Evolutionary conservation across 2,797 vertebrate genomes (phyloP), one percentile per base, ranked within the genome.

Genomic region (Holocentrus rufus): DNA sequence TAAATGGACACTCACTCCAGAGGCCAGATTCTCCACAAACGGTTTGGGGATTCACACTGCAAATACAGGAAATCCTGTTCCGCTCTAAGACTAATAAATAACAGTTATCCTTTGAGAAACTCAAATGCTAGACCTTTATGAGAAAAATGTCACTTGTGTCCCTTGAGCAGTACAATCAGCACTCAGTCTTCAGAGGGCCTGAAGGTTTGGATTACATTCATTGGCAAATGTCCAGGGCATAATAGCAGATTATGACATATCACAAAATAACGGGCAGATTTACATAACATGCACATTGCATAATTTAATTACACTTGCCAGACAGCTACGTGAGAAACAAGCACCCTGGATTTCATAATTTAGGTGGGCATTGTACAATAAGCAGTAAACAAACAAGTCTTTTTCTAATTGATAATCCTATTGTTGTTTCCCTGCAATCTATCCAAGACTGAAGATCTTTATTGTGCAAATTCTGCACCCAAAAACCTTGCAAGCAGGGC

Each of bases 201-300:
- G 57, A 44, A 60, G 57, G 44, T 66, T 63, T 69, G 58, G 58
- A 60, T 66, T 72, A 36, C 11, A 58, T 70, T 71, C 46, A 72
- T 77, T 79, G 60, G 80, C 69, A 46, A 63, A 82, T 72, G 53
- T 69, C 46, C 2, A 46, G 52, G 49, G 18, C 1, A 22, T 63
- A 62, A 59, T 77, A 80, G n/a, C n/a, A n/a, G n/a, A n/a, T n/a
- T n/a, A n/a, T n/a, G n/a, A n/a, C n/a, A n/a, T n/a, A n/a, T n/a
- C n/a, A n/a, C n/a, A n/a, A n/a, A n/a, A n/a, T 69, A 52, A 65
- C 72, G 79, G 79, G 74, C 67, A 73, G 82, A 83, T 83, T 84
- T 72, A 57, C 65, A 39, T 34, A 80, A 70, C 71, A 78, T 79
- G 66, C 60, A 60, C 54, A 63, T 86, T 85, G 70, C 63, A 69